Base-by-base conservation (phyloP, 2,888 invertebrate species). In the Brachyptera risi region DNA sequence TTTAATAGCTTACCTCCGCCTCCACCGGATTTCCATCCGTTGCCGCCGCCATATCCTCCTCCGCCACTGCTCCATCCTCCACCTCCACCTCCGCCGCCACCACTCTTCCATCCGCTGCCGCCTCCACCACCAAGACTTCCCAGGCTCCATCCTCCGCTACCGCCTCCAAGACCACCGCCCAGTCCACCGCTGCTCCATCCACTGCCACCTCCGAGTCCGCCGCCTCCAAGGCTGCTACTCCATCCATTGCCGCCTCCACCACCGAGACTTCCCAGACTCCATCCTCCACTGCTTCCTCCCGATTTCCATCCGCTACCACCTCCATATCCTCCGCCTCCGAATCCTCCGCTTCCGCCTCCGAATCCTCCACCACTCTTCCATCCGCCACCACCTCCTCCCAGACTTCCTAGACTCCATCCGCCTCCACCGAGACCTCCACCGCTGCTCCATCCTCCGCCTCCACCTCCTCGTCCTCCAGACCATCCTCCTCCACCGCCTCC, bases 271-370 rank as follows among this genome's bases (percentile, higher is more conserved):
- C 47, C 47, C 19, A 5, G 17, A 21, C 21, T 44, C 49, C 56
- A 40, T 58, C 61, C 42, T 49, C 58, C 50, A 31, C 57, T 15
- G 58, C 49, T 11, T 49, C 40, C 51, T 49, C 57, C 31, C 26
- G 35, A 21, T 38, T 58, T 7, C 38, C 57, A 24, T 27, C 51
- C 0, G 47, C 61, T 24, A 49, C 19, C 38, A 44, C 60, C n/a
- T 26, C 40, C 5, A 51, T 31, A 40, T 31, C 31, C 31, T 31
- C 31, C 31, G 31, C 31, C 31, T 31, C 31, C 31, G 11, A 5
- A n/a, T 26, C 40, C 5, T 44, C 42, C 5, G 5, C 31, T 11
- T 31, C 31, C 31, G 31, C 31, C 31, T 31, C 31, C 31, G 11
- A 5, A n/a, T 3, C 44, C 44, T 3, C 44, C 44, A 17, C 44